Evolutionary conservation across 1,140 invertebrate genomes (phyloP), one percentile per base, ranked within the genome.

Genomic region (Amyelois transitella): DNA sequence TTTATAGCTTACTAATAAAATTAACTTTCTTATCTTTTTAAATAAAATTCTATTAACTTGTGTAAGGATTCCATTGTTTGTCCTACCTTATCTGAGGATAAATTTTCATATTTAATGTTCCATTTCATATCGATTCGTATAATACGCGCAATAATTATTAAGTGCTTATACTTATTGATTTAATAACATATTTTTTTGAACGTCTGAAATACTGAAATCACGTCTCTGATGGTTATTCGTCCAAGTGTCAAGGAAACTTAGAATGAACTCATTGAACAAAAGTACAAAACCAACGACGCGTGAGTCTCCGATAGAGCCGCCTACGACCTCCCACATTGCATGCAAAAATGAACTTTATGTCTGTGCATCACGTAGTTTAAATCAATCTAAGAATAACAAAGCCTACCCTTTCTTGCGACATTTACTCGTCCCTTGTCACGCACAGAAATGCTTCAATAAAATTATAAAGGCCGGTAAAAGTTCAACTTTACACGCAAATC

Each of bases 231-330:
- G 55, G 48, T 64, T 56, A 49, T 61, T 49, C n/a, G n/a, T 47
- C 47, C 52, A 51, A 65, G 61, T 64, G 58, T 61, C 58, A 55
- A 56, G 53, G 43, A 55, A 63, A 47, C 45, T 55, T 7, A 51
- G 43, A 43, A 53, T 55, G 49, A 55, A 55, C 44, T 67, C 58
- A 63, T 49, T 58, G 60, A 62, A 63, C 60, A 57, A 65, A 71
- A 69, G 61, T 66, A 61, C 64, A 64, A 22, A 65, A 54, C 53
- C 72, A 77, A 77, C 69, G 72, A 69, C 59, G 72, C 67, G 74
- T 77, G 65, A 72, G 54, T 53, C 32, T 51, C 60, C 63, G 69
- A 74, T 66, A 72, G 63, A 69, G 62, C 52, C 51, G 51, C 55
- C 32, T 14, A 21, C 44, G 43, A 14, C 19, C 43, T 8, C 5